phyloP scores from a whole-genome alignment of 2,888 invertebrate species.

The Euclidia mi region DNA sequence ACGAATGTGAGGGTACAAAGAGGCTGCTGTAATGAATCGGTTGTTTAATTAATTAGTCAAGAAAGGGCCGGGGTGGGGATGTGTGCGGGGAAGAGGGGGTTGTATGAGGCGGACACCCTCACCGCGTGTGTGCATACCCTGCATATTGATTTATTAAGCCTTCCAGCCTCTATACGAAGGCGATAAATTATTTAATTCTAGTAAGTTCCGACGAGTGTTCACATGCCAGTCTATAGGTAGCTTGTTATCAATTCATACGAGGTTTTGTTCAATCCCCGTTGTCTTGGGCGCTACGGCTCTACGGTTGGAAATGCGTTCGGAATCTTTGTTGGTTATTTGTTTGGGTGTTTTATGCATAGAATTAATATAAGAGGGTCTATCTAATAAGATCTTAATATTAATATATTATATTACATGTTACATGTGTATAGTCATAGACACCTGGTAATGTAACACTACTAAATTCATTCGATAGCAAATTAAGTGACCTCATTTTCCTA shows the following conservation, averaged over 20 bases:
- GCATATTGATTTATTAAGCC: constrained; percentile 90
- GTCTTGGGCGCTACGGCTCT: constrained; percentile 4
- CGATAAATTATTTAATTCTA: constrained; percentile 89
- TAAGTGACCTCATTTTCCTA: too few species aligned
- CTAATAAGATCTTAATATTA: too few species aligned
- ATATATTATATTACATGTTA: too few species aligned
- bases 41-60: constrained; percentile 94
- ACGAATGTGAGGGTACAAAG: constrained; percentile 89
- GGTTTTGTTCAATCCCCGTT: constrained; percentile 34
- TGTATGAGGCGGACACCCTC: constrained; percentile 57
- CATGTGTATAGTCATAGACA: too few species aligned
- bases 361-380: too few species aligned
- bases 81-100: constrained; percentile 23
- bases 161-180: constrained; percentile 73
- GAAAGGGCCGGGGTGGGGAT: constrained; percentile 78
- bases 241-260: constrained; percentile 36
- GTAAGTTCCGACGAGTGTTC: constrained; percentile 81
- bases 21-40: constrained; percentile 92
- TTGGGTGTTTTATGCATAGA: too few species aligned
- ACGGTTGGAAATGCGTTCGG: too few species aligned
- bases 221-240: constrained; percentile 60
- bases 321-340: too few species aligned
- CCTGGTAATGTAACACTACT: too few species aligned
- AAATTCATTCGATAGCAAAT: too few species aligned
- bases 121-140: constrained; percentile 84